Conservation (phyloP, 2,888 invertebrate genomes). For the Archaeoteleia sp. region DNA sequence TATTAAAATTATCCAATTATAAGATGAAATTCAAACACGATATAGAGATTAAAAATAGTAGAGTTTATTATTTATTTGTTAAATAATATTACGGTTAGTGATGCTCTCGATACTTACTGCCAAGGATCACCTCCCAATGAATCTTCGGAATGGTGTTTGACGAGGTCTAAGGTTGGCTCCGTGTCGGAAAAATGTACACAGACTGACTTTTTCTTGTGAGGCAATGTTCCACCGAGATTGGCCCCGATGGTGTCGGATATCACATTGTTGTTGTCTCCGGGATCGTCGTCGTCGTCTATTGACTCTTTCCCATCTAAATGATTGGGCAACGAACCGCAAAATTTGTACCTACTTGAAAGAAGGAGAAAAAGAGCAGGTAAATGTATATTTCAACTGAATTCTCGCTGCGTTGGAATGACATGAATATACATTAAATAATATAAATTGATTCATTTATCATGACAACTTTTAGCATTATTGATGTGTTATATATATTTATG, state of each 20-base stretch:
- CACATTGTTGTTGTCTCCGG: conserved; percentile 77
- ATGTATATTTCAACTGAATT: too few species aligned
- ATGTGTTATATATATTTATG: neutral
- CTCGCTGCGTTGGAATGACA: too few species aligned
- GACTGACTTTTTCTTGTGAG: conserved; percentile 71
- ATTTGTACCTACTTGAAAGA: conserved; percentile 69
- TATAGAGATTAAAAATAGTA: too few species aligned
- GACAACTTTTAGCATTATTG: too few species aligned
- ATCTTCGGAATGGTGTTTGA: conserved; percentile 70
- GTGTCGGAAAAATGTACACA: conserved; percentile 69
- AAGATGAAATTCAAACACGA: too few species aligned
- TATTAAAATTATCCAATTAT: too few species aligned
- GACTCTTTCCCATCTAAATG: conserved; percentile 81
- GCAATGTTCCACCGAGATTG: conserved; percentile 70
- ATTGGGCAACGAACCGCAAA: conserved; percentile 82
- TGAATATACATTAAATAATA: neutral
- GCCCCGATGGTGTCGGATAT: conserved; percentile 68
- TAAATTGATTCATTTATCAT: neutral
- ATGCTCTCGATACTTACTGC: conserved; percentile 69
- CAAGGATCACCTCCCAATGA: conserved; percentile 72
- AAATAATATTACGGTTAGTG: conserved; percentile 1
- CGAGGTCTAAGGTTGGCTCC: conserved; percentile 64
- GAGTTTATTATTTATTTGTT: too few species aligned
- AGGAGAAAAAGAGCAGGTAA: conserved; percentile 8
- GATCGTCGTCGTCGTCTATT: conserved; percentile 71